Evolutionary conservation across 2,888 invertebrate genomes (phyloP).

Genomic region (Ptilodon capucinus): DNA sequence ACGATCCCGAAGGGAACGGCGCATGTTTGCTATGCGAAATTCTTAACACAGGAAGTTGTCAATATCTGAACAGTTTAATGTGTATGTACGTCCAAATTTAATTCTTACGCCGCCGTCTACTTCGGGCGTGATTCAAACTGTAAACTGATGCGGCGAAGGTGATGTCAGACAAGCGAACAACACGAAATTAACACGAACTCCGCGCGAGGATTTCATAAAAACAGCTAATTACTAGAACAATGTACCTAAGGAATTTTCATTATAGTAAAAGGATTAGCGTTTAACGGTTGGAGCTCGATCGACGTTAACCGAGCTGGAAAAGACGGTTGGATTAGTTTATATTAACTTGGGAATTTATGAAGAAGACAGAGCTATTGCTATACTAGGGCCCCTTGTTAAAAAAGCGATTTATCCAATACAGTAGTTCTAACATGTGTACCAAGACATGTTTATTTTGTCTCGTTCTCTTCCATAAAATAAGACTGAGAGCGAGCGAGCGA

Average conservation of each 20-base stretch:
- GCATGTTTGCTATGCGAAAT: conserved; percentile 34
- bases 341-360: not conserved
- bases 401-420: no score
- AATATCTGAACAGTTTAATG: conserved; percentile 29
- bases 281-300: conserved; percentile 9
- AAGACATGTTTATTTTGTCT: no score
- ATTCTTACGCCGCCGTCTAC: conserved; percentile 44
- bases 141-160: conserved; percentile 51
- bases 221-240: conserved; percentile 44
- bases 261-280: conserved; percentile 30
- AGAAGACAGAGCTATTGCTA: not conserved
- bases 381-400: no score
- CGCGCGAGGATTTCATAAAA: conserved; percentile 45
- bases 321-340: not conserved
- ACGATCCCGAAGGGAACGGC: conserved; percentile 41
- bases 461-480: no score
- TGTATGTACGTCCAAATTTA: conserved; percentile 38
- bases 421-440: no score
- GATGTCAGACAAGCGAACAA: conserved; percentile 62
- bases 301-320: not conserved
- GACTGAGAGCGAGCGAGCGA: no score
- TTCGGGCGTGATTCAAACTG: conserved; percentile 57
- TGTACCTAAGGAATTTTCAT: conserved; percentile 32
- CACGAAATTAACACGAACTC: conserved; percentile 56
- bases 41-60: conserved; percentile 13